A percentile compares a stretch with the other conserved stretches of the same genome.
phyloP scores from a whole-genome alignment of 2,888 invertebrate species.

The Resseliella maxima region DNA sequence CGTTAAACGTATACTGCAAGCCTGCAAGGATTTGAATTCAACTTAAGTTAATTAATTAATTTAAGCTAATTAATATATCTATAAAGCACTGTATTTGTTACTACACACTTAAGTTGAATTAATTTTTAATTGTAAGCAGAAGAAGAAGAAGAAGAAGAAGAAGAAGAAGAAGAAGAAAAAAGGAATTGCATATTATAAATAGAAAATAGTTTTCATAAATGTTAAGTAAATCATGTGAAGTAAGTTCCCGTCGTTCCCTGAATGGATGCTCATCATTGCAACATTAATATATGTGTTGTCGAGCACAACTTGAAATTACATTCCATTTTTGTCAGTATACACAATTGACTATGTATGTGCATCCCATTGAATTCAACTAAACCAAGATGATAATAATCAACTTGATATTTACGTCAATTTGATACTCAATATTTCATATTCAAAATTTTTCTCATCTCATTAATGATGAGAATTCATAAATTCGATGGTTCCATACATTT shows the following conservation, averaged over 20 bases:
- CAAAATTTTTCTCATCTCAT: background rate
- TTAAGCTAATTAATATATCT: background rate
- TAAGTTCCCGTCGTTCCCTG: too few relatives aligned
- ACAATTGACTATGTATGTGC: too few relatives aligned
- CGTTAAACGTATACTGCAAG: constrained; percentile 92
- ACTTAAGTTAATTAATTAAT: constrained; percentile 62
- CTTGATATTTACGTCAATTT: too few relatives aligned
- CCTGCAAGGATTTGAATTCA: constrained; percentile 81
- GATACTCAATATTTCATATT: background rate
- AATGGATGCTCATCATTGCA: too few relatives aligned
- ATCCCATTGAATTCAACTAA: too few relatives aligned
- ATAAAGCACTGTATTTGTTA: background rate
- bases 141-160: too few relatives aligned
- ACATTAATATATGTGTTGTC: too few relatives aligned
- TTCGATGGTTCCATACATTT: background rate
- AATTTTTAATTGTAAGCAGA: background rate
- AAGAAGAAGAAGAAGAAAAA: too few relatives aligned
- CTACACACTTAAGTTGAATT: background rate
- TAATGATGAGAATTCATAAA: background rate
- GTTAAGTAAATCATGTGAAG: too few relatives aligned
- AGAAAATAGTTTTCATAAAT: background rate
- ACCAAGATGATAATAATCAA: too few relatives aligned
- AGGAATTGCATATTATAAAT: background rate
- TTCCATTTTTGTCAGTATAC: too few relatives aligned
- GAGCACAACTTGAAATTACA: too few relatives aligned